phyloP scores from a whole-genome alignment of 2,888 invertebrate species.

The Dicyrtomina minuta region DNA sequence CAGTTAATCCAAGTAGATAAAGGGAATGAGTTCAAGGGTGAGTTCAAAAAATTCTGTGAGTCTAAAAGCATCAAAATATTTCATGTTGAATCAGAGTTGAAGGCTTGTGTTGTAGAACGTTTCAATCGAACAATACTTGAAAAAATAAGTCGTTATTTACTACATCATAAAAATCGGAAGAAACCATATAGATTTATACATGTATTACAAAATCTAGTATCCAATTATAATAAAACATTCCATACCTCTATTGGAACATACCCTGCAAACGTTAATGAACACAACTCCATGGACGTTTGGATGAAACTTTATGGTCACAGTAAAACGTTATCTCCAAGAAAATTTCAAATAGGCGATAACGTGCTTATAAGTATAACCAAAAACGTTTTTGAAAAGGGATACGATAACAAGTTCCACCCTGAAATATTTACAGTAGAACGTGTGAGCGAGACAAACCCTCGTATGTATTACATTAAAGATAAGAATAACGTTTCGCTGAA shows the following conservation, averaged over 20 bases:
- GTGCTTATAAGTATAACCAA: conserved; percentile 21
- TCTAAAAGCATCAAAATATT: conserved; percentile 34
- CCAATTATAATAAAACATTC: conserved; percentile 23
- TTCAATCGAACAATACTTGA: conserved; percentile 38
- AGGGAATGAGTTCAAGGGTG: conserved; percentile 23
- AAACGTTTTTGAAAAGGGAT: neutral
- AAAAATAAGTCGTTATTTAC: conserved; percentile 13
- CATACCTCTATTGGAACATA: conserved; percentile 28
- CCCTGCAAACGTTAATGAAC: too few relatives aligned
- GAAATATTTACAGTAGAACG: conserved; percentile 17
- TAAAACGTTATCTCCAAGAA: too few relatives aligned
- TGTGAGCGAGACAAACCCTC: conserved; percentile 25
- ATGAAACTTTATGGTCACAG: conserved; percentile 14
- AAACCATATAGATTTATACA: conserved; percentile 28
- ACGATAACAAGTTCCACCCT: neutral
- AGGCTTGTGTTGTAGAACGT: conserved; percentile 34
- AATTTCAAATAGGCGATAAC: conserved; percentile 23
- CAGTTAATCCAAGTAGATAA: conserved; percentile 6
- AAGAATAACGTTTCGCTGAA: neutral
- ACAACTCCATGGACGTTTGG: conserved; percentile 31
- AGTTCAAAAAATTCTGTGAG: conserved; percentile 23
- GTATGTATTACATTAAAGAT: conserved; percentile 22
- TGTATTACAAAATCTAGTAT: conserved; percentile 28
- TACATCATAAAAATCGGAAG: neutral
- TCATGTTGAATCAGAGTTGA: conserved; percentile 34